A percentile compares a stretch with the other conserved stretches of the same genome.
Evolutionary conservation across 2,888 invertebrate genomes (phyloP).

Genomic region (Theretra japonica): DNA sequence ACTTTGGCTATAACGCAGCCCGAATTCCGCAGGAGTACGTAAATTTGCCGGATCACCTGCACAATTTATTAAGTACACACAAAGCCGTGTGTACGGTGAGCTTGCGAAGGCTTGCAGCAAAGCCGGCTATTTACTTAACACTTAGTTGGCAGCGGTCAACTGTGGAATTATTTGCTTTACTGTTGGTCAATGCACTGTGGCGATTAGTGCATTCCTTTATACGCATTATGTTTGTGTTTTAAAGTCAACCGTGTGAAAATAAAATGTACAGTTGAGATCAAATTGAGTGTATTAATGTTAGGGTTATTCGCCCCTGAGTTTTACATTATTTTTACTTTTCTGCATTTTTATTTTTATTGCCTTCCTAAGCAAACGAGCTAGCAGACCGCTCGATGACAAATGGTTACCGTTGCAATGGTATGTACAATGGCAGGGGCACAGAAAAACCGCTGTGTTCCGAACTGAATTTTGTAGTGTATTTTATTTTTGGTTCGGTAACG

Average conservation of each 20-base stretch:
- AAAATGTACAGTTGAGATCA: too few species aligned
- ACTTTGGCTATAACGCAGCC: not conserved
- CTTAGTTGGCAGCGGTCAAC: slow-evolving; percentile 17
- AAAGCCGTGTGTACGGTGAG: slow-evolving; percentile 12
- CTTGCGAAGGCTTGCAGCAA: slow-evolving; percentile 9
- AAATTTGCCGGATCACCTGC: not conserved
- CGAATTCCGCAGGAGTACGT: not conserved
- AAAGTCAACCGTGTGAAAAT: not conserved
- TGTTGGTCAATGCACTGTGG: slow-evolving; percentile 14
- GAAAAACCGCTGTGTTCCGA: too few species aligned
- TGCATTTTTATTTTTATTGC: too few species aligned
- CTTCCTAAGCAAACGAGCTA: too few species aligned
- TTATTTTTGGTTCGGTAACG: too few species aligned
- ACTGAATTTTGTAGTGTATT: too few species aligned
- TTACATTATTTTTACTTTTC: too few species aligned
- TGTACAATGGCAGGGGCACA: too few species aligned
- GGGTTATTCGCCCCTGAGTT: too few species aligned
- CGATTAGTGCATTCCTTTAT: slow-evolving; percentile 5
- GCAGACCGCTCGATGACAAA: too few species aligned
- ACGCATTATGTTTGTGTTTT: not conserved
- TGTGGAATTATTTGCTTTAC: slow-evolving; percentile 13
- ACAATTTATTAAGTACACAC: slow-evolving; percentile 6
- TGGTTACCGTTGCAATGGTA: too few species aligned
- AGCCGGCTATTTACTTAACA: slow-evolving; percentile 17
- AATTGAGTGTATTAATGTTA: too few species aligned